Percentiles rank a stretch among this genome's conserved stretches.
Conservation (phyloP, 2,888 invertebrate species). For the Monochamus alternatus region DNA sequence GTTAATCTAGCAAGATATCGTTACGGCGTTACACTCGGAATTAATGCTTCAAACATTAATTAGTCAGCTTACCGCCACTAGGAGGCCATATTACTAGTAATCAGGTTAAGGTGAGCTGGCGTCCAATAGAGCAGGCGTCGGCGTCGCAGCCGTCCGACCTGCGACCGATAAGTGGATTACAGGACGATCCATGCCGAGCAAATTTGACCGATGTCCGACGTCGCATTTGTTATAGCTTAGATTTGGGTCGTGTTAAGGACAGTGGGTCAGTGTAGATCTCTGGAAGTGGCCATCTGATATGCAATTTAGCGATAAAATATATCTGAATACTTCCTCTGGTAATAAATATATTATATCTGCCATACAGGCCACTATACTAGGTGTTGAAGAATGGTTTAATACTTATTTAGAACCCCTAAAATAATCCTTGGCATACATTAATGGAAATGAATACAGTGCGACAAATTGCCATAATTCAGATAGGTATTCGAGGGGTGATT, state of each 20-base stretch:
- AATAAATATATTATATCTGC: too few species aligned
- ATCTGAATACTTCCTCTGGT: too few species aligned
- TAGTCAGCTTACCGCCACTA: slow-evolving; percentile 59
- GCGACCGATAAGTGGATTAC: slow-evolving; percentile 49
- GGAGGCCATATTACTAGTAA: slow-evolving; percentile 59
- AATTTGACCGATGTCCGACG: not conserved
- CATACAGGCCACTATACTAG: too few species aligned
- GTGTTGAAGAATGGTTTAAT: too few species aligned
- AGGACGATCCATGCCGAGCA: not conserved
- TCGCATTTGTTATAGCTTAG: too few species aligned
- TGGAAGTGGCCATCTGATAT: too few species aligned
- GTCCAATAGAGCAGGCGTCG: not conserved
- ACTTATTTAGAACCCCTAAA: too few species aligned
- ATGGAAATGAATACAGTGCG: too few species aligned
- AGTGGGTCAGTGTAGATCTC: not conserved
- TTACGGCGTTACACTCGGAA: slow-evolving; percentile 44
- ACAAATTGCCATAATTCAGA: too few species aligned
- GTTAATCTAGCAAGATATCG: slow-evolving; percentile 3
- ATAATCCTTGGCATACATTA: too few species aligned
- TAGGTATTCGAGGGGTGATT: too few species aligned
- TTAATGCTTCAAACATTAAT: slow-evolving; percentile 60
- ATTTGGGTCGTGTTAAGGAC: not conserved
- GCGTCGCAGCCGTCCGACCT: slow-evolving; percentile 28
- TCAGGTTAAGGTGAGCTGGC: slow-evolving; percentile 60
- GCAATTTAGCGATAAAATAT: too few species aligned